These are phyloP conservation scores for Crepidodera aurea DNA, from an alignment of 2,888 invertebrate genomes.

Conservation along the genomic window DNA sequence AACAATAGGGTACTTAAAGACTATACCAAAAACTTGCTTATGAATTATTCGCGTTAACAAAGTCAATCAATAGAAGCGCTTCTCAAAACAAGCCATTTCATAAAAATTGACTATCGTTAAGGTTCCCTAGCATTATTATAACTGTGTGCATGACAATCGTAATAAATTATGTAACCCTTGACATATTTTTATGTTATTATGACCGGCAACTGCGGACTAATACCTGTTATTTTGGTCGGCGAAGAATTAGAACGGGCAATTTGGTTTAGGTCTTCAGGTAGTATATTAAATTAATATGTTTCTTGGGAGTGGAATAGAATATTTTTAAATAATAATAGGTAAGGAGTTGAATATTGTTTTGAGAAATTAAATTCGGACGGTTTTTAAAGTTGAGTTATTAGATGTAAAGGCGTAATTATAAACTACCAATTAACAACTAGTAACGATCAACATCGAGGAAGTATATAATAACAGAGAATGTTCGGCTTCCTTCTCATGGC, in stretches of 20 bases:
- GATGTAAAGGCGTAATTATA: background rate
- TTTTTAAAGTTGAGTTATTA: constrained; percentile 5
- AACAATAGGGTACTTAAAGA: too few species aligned
- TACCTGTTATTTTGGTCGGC: constrained; percentile 33
- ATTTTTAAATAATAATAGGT: constrained; percentile 26
- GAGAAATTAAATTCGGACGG: constrained; percentile 16
- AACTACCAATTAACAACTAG: constrained; percentile 19
- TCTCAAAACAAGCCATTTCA: background rate
- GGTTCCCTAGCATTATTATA: background rate
- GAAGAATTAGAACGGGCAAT: constrained; percentile 29
- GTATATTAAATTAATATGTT: constrained; percentile 29
- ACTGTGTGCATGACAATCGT: constrained; percentile 15
- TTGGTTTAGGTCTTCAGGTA: constrained; percentile 29
- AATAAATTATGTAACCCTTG: constrained; percentile 29
- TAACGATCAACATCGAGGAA: too few species aligned
- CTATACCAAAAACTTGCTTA: too few species aligned
- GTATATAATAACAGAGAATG: too few species aligned
- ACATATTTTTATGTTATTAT: constrained; percentile 26
- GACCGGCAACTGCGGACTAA: constrained; percentile 22
- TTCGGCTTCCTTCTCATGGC: too few species aligned
- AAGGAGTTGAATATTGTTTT: constrained; percentile 17
- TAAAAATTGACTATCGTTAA: constrained; percentile 1
- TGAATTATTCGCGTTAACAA: background rate
- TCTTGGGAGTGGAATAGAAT: constrained; percentile 24
- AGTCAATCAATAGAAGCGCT: background rate